Conservation (phyloP, 2,113 vertebrate genomes). For the Sterrhoptilus dennistouni region DNA sequence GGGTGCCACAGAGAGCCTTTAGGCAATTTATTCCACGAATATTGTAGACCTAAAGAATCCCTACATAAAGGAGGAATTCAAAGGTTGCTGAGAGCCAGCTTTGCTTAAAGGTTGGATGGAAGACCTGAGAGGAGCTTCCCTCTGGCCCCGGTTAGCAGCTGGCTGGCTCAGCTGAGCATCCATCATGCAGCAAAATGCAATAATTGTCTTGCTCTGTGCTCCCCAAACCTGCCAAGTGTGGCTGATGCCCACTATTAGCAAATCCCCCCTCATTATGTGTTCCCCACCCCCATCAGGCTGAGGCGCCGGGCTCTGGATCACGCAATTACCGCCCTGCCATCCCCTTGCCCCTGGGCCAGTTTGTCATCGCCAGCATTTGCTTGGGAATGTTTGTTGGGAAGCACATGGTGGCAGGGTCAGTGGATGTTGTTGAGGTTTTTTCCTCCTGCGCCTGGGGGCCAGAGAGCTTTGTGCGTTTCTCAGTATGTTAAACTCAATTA, state of each 20-base stretch:
- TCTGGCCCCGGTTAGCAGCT: not conserved
- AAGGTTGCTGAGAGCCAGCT: not conserved
- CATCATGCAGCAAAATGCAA: not conserved
- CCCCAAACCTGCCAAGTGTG: not conserved
- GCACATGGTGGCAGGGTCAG: slow-evolving; percentile 45
- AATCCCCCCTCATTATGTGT: not conserved
- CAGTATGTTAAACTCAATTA: slow-evolving; percentile 60
- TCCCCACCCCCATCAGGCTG: not conserved
- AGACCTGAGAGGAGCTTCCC: not conserved
- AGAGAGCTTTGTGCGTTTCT: slow-evolving; percentile 30
- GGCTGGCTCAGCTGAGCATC: not conserved
- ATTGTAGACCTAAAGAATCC: not conserved
- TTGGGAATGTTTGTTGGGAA: slow-evolving; percentile 45
- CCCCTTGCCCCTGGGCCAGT: not conserved
- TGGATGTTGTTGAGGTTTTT: slow-evolving; percentile 50
- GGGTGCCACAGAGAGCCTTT: not conserved
- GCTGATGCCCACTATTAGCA: not conserved
- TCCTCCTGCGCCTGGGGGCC: not conserved
- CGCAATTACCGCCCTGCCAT: not conserved
- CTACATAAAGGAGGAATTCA: not conserved
- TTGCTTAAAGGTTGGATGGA: not conserved
- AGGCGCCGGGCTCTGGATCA: not conserved
- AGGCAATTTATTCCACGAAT: not conserved
- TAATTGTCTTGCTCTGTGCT: slow-evolving; percentile 22
- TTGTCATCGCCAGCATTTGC: slow-evolving; percentile 8